Evolutionary conservation across 2,888 invertebrate genomes (phyloP).

Genomic region (Eupsilia transversa): DNA sequence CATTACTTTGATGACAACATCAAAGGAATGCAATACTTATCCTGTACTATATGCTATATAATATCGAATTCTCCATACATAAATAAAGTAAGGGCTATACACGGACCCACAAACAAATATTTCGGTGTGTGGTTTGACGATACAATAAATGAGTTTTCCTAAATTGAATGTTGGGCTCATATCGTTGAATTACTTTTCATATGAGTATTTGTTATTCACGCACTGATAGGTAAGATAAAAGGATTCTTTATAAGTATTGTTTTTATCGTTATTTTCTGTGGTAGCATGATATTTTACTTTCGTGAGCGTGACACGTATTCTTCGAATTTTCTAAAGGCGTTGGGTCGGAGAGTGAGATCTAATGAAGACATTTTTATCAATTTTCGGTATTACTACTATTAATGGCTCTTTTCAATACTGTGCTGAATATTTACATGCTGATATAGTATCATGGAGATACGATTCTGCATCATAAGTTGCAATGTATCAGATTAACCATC

Average conservation of each 20-base stretch:
- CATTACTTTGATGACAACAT: slow-evolving; percentile 18
- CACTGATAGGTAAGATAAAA: slow-evolving; percentile 36
- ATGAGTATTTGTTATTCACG: slow-evolving; percentile 36
- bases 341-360: neutral
- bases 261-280: slow-evolving; percentile 27
- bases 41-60: neutral
- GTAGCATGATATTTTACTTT: slow-evolving; percentile 17
- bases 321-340: neutral
- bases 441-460: slow-evolving; percentile 18
- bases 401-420: neutral
- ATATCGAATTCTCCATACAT: slow-evolving; percentile 1
- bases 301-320: neutral
- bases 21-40: slow-evolving; percentile 12
- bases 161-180: slow-evolving; percentile 30
- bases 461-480: slow-evolving; percentile 4
- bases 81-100: neutral
- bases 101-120: slow-evolving; percentile 8
- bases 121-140: neutral
- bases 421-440: slow-evolving; percentile 1
- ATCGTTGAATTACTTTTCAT: slow-evolving; percentile 19
- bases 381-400: neutral
- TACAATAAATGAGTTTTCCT: slow-evolving; percentile 13
- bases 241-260: slow-evolving; percentile 14
- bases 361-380: slow-evolving; percentile 2
- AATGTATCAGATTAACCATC: slow-evolving; percentile 1